A percentile compares a stretch with the other conserved stretches of the same genome.
Conservation (phyloP, 2,797 vertebrate species). For the Lophius americanus region DNA sequence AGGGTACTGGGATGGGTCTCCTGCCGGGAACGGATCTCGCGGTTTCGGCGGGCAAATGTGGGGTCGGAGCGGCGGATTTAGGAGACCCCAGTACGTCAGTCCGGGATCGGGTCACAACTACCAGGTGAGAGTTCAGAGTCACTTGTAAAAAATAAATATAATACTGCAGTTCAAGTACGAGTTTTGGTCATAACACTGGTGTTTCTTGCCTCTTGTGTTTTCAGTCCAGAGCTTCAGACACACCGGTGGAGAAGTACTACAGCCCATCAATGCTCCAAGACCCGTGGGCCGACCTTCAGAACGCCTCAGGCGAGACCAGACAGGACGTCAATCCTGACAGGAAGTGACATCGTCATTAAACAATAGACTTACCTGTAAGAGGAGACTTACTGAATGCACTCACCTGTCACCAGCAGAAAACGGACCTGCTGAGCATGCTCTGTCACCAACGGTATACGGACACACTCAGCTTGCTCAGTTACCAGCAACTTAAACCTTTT, state of each 20-base stretch:
- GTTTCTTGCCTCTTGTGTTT: not conserved
- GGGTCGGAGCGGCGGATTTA: constrained; percentile 18
- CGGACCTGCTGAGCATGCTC: not conserved
- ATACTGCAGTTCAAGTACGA: too few relatives aligned
- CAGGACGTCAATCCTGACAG: not conserved
- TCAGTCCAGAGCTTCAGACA: constrained; percentile 28
- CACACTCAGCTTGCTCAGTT: not conserved
- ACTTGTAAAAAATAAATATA: not conserved
- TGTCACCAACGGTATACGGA: not conserved
- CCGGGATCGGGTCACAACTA: constrained; percentile 6
- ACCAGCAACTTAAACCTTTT: not conserved
- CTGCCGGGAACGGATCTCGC: not conserved
- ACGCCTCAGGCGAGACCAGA: not conserved
- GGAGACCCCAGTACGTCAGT: constrained; percentile 35
- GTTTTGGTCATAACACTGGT: too few relatives aligned
- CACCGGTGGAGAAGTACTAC: constrained; percentile 54
- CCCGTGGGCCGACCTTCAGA: constrained; percentile 51
- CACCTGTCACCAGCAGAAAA: not conserved
- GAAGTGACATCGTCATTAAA: not conserved
- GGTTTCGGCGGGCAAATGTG: constrained; percentile 14
- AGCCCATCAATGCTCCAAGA: constrained; percentile 60
- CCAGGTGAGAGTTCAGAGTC: constrained; percentile 28
- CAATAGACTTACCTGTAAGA: not conserved
- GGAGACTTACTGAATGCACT: too few relatives aligned
- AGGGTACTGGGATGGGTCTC: constrained; percentile 22